Evolutionary conservation across 2,888 invertebrate genomes (phyloP), one percentile per base, ranked within the genome.

Genomic region (Dione juno): DNA sequence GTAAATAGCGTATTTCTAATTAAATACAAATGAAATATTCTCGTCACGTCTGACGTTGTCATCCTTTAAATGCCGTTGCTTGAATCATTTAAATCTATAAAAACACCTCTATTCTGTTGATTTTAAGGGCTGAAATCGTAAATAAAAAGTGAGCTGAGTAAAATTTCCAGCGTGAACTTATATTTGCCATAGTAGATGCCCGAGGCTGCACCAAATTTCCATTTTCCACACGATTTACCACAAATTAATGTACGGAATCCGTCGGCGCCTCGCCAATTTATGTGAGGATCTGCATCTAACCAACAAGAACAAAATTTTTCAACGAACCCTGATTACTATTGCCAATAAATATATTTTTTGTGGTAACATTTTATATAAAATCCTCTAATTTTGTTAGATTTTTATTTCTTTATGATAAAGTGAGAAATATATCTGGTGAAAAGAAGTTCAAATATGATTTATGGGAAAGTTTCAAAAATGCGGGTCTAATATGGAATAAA

Each of bases 191-290:
- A 77, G 76, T 81, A 81, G 85, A 83, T 84, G 87, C 88, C 85
- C 82, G 86, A 82, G 89, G 89, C 87, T 90, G 92, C 91, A 91
- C 90, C 91, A 91, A 92, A 90, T 92, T 92, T 91, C 91, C 89
- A 92, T 92, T 92, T 92, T 92, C 92, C 89, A 83, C 88, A 80
- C 90, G 90, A 92, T 92, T 92, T 91, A 84, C 89, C 88, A 83
- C 91, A 92, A 92, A 92, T 92, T 92, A 92, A 92, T 91, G 89
- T 87, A 80, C 81, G 82, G 81, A 88, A 92, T 88, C 86, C 88
- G 88, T 90, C 88, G 87, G 80, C 89, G 86, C 87, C 85, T 85
- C 80, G 81, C 84, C 88, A 88, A 89, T 91, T 91, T 92, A 89
- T 90, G 85, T 83, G 79, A 79, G 86, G 87, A 88, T 90, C 89